A percentile compares a stretch with the other conserved stretches of the same genome.
Conservation (phyloP, 2,888 invertebrate species). For the Drosophila nr. perissopoda region DNA sequence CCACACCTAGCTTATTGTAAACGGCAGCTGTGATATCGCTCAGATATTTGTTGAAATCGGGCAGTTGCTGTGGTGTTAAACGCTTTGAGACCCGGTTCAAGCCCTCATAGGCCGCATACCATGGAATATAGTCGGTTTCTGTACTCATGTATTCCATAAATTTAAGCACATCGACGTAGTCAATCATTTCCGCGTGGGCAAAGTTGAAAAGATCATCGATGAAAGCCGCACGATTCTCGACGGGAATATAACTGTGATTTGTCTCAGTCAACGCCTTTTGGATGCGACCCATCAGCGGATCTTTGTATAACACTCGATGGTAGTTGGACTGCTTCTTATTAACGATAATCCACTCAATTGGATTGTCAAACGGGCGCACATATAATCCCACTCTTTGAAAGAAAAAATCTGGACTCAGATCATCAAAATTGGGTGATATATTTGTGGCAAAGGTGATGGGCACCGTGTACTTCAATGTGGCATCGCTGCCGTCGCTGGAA, state of each 20-base stretch:
- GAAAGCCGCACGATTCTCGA: conserved; percentile 90
- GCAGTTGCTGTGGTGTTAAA: conserved; percentile 51
- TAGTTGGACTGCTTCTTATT: conserved; percentile 82
- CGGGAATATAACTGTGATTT: conserved; percentile 67
- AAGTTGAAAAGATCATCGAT: conserved; percentile 90
- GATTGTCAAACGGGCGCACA: conserved; percentile 1
- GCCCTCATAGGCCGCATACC: conserved; percentile 88
- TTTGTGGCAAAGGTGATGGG: conserved; percentile 80
- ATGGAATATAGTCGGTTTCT: conserved; percentile 90
- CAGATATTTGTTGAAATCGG: conserved; percentile 82
- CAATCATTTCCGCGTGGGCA: conserved; percentile 84
- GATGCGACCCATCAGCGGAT: conserved; percentile 86
- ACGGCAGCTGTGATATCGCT: conserved; percentile 85
- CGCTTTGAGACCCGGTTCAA: conserved; percentile 48
- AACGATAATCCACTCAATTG: conserved; percentile 78
- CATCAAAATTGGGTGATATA: conserved; percentile 56
- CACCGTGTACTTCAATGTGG: conserved; percentile 67
- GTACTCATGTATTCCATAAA: conserved; percentile 89
- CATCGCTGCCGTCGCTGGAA: conserved; percentile 60
- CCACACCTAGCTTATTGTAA: conserved; percentile 86
- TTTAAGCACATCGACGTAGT: conserved; percentile 84
- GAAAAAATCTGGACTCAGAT: conserved; percentile 65
- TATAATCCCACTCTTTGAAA: conserved; percentile 36
- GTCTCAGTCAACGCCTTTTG: conserved; percentile 49
- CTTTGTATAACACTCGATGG: conserved; percentile 90